Evolutionary conservation across 2,113 vertebrate species (phyloP).

Genomic region (Podarcis cretensis): DNA sequence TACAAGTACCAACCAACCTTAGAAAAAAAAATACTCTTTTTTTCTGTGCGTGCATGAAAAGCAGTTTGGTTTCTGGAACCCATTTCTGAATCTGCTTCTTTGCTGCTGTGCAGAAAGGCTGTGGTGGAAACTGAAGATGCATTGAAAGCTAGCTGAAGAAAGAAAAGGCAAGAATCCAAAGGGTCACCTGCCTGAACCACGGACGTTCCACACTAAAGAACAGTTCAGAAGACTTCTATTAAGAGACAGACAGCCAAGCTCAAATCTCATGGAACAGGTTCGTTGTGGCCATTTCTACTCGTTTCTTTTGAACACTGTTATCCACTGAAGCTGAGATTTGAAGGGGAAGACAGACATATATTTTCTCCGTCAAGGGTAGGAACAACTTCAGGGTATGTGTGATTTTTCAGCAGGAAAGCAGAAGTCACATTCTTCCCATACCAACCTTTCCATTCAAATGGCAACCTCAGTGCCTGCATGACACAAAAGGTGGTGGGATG

Average conservation of each 20-base stretch:
- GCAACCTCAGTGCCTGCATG: background rate
- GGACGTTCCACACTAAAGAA: background rate
- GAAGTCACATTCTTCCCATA: background rate
- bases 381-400: background rate
- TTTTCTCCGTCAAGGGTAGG: background rate
- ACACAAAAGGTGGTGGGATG: background rate
- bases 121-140: background rate
- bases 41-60: background rate
- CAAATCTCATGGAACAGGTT: background rate
- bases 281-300: background rate
- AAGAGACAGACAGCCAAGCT: background rate
- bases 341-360: background rate
- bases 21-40: background rate
- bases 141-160: background rate
- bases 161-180: background rate
- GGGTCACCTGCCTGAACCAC: background rate
- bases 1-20: background rate
- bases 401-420: background rate
- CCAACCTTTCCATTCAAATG: background rate
- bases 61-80: background rate
- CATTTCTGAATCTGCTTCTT: background rate
- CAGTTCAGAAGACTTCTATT: background rate
- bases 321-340: background rate
- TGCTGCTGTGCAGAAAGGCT: background rate
- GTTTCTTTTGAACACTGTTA: background rate